Percentiles rank a stretch among this genome's conserved stretches.
These are phyloP conservation scores for Myotis lucifugus DNA, from an alignment of 2,113 vertebrate species.

Conservation along the genomic window DNA sequence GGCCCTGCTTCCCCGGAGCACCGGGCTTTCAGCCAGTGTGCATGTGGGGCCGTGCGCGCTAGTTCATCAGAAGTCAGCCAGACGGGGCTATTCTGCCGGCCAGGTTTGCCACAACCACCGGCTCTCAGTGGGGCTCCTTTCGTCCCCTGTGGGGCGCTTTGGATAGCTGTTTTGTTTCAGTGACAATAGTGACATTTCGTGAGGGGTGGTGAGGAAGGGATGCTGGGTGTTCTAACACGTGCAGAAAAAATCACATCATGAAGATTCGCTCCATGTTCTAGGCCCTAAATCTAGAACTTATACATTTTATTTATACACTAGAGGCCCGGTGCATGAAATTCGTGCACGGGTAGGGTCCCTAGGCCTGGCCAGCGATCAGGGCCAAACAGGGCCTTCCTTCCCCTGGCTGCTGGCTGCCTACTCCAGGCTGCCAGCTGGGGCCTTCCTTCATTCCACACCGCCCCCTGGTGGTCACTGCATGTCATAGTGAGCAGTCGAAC, in stretches of 20 bases:
- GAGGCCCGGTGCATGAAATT: too few species aligned
- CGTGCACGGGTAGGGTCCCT: too few species aligned
- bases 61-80: not conserved
- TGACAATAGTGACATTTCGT: not conserved
- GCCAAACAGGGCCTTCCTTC: too few species aligned
- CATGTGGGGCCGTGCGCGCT: rapidly evolving
- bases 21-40: too few species aligned
- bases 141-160: rapidly evolving
- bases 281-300: not conserved
- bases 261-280: not conserved
- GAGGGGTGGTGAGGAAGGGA: not conserved
- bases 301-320: not conserved
- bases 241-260: not conserved
- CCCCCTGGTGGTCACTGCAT: too few species aligned
- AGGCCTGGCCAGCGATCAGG: too few species aligned
- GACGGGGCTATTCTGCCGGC: not conserved
- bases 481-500: too few species aligned
- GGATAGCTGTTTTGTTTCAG: not conserved
- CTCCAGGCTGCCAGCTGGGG: too few species aligned
- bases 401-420: too few species aligned
- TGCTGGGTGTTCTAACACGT: not conserved
- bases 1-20: too few species aligned
- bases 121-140: not conserved
- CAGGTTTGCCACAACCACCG: not conserved
- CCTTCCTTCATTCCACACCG: too few species aligned